A percentile compares a stretch with the other conserved stretches of the same genome.
phyloP scores from a whole-genome alignment of 2,113 vertebrate genomes.

The Myotis davidii region DNA sequence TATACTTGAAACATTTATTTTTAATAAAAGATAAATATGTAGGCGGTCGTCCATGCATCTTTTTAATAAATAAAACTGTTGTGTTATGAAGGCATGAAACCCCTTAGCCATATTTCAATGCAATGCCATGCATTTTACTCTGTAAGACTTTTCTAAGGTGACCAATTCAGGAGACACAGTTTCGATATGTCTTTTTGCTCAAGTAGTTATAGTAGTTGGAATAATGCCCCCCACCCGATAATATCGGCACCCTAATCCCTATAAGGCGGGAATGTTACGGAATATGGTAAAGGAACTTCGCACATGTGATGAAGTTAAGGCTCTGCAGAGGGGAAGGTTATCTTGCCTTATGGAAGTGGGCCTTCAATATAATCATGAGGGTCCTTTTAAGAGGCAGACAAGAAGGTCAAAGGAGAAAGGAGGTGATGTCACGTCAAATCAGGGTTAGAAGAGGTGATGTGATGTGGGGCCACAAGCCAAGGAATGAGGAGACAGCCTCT shows the following conservation, averaged over 20 bases:
- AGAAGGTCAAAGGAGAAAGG: not conserved
- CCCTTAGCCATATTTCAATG: not conserved
- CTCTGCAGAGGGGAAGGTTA: not conserved
- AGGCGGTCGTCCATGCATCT: not conserved
- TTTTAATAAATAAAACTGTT: not conserved
- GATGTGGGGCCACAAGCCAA: not conserved
- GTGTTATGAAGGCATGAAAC: not conserved
- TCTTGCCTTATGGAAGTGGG: not conserved
- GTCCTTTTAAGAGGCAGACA: not conserved
- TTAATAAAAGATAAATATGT: not conserved
- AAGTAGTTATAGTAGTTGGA: not conserved
- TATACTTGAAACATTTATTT: not conserved
- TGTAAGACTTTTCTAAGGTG: not conserved
- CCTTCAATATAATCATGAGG: not conserved
- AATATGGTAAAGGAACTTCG: not conserved
- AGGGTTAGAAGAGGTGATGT: not conserved
- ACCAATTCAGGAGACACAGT: not conserved
- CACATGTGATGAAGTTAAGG: not conserved
- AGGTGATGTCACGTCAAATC: not conserved
- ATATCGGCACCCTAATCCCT: not conserved
- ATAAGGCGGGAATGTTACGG: not conserved
- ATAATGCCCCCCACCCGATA: not conserved
- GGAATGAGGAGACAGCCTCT: not conserved
- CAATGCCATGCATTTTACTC: not conserved
- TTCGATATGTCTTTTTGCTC: not conserved